Evolutionary conservation across 2,888 invertebrate genomes (phyloP).

Genomic region (Folsomia manolachei): DNA sequence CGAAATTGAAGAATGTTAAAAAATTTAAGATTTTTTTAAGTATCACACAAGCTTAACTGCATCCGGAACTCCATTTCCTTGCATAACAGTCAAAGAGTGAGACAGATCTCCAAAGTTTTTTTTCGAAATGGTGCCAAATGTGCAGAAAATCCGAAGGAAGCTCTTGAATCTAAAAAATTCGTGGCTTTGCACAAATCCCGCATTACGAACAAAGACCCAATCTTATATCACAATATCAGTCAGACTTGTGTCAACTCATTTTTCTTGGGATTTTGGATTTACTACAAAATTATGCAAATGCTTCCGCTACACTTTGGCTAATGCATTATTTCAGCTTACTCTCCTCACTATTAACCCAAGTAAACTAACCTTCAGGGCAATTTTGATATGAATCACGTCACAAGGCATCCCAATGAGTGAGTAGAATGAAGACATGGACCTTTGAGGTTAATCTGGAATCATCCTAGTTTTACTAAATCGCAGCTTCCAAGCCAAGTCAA

Average conservation of each 20-base stretch:
- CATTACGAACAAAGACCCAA: not conserved
- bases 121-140: no score
- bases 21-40: no score
- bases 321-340: not conserved
- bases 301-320: not conserved
- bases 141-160: not conserved
- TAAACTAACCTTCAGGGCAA: no score
- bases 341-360: not conserved
- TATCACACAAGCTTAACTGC: no score
- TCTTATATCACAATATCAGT: not conserved
- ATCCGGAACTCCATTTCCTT: not conserved
- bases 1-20: no score
- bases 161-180: not conserved
- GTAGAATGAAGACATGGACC: not conserved
- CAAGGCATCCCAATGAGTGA: not conserved
- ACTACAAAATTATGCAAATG: constrained; percentile 15
- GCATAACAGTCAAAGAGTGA: not conserved
- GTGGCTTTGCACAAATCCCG: not conserved
- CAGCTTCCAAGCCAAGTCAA: no score
- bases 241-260: constrained; percentile 2
- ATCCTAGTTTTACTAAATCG: not conserved
- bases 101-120: no score
- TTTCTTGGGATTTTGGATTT: not conserved
- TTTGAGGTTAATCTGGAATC: constrained; percentile 21
- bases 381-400: no score